Conservation (phyloP, 2,888 invertebrate genomes). For the Synanthedon andrenaeformis region DNA sequence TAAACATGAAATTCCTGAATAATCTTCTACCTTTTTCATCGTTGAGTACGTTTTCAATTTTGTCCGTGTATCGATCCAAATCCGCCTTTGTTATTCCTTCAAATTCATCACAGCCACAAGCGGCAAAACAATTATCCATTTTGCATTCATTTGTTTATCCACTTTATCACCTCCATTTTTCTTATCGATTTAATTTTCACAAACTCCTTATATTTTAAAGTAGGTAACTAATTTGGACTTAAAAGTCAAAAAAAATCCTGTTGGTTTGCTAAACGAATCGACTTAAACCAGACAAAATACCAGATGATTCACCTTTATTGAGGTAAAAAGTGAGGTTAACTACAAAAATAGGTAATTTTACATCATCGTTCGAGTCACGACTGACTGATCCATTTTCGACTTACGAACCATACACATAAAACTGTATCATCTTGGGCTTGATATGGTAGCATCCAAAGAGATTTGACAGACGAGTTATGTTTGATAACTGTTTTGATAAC, state of each 20-base stretch:
- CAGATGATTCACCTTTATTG: conserved; percentile 34
- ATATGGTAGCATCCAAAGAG: too few species aligned
- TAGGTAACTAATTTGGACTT: neutral
- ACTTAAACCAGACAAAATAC: too few species aligned
- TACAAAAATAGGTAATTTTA: conserved; percentile 53
- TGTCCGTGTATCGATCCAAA: conserved; percentile 62
- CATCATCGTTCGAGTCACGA: conserved; percentile 13
- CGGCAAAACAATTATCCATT: conserved; percentile 63
- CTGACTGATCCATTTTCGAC: conserved; percentile 18
- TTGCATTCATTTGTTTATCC: conserved; percentile 32
- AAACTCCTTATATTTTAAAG: neutral
- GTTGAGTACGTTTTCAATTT: conserved; percentile 61
- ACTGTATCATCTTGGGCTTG: too few species aligned
- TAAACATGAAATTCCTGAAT: conserved; percentile 59
- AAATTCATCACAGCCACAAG: conserved; percentile 55
- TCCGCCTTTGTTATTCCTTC: conserved; percentile 57
- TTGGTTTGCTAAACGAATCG: neutral
- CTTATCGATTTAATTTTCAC: conserved; percentile 36
- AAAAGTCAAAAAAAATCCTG: neutral
- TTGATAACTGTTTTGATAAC: conserved; percentile 18
- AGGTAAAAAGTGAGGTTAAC: conserved; percentile 50
- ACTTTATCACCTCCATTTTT: conserved; percentile 26
- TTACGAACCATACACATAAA: too few species aligned
- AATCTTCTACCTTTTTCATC: conserved; percentile 56
- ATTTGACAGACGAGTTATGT: conserved; percentile 10